Conservation (phyloP, 2,113 vertebrate species). For the Anser cygnoides region DNA sequence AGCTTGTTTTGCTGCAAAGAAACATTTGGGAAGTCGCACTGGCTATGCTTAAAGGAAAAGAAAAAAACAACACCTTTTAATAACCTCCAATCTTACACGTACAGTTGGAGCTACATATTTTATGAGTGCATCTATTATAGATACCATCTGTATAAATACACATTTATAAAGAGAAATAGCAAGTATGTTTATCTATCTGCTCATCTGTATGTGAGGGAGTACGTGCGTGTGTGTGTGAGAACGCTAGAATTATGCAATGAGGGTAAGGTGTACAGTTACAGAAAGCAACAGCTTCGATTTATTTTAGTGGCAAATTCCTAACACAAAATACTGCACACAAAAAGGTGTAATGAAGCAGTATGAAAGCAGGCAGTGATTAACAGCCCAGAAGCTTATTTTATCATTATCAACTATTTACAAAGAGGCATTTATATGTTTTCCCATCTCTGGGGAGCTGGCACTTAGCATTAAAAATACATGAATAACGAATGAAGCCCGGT, state of each 20-base stretch:
- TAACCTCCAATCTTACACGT: background rate
- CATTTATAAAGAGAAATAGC: background rate
- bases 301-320: conserved; percentile 25
- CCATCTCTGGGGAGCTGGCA: conserved; percentile 63
- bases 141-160: background rate
- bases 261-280: background rate
- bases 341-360: conserved; percentile 61
- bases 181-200: background rate
- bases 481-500: conserved; percentile 67
- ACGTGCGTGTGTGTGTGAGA: background rate
- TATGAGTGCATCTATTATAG: background rate
- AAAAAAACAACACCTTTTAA: background rate
- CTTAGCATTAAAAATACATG: conserved; percentile 77
- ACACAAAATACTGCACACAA: background rate
- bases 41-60: background rate
- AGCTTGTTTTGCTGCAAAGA: background rate
- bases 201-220: background rate
- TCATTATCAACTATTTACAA: conserved; percentile 73
- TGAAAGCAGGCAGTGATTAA: conserved; percentile 70
- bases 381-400: conserved; percentile 60
- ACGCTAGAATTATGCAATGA: background rate
- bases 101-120: background rate
- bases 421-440: conserved; percentile 72
- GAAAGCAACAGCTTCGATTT: conserved; percentile 15
- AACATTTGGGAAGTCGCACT: background rate